Evolutionary conservation across 2,888 invertebrate species (phyloP), one percentile per base, ranked within the genome.

Genomic region (Melieria picta): DNA sequence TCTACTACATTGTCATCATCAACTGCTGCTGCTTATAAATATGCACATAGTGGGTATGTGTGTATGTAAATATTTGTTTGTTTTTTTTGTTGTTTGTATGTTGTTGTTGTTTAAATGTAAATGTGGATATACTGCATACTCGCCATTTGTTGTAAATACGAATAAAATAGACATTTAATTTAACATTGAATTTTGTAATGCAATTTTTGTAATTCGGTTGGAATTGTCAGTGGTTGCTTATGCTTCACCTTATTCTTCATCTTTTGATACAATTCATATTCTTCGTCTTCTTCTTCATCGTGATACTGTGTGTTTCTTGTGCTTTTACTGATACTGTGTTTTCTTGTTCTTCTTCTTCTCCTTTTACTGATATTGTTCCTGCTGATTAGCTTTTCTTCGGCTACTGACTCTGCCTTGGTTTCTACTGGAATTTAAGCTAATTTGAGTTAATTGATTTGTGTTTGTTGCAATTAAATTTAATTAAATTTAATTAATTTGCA

Each of bases 161-260:
- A 55, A 55, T 64, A 58, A 69, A 64, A 63, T 63, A 64, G 47
- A 63, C 63, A 69, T 69, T 69, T 48, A 63, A 42, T 69, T 57
- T 42, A 56, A 62, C 47, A 65, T 65, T 30, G 42, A 60, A 52
- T 70, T 60, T 50, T 42, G 9, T 67, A 48, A 52, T 43, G 46
- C 7, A 30, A 30, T 30, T 30, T 13, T 65, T 65, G 7, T 64
- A 42, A 11, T 61, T 7, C 7, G 7, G 11, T 46, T 62, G 48
- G 7, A 43, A 16, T n/a, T 42, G 48, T 63, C 48, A 63, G 30
- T 50, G 48, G 50, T 42, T 63, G 43, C 45, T 16, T 10, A 1
- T 56, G 13, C 56, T 16, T 43, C 46, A 45, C 56, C 46, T 45
- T 10, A 13, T 55, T 60, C 43, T 45, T 45, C 48, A 10, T 48